Evolutionary conservation across 2,797 vertebrate species (phyloP).

Genomic region (Lycodopsis pacificus): DNA sequence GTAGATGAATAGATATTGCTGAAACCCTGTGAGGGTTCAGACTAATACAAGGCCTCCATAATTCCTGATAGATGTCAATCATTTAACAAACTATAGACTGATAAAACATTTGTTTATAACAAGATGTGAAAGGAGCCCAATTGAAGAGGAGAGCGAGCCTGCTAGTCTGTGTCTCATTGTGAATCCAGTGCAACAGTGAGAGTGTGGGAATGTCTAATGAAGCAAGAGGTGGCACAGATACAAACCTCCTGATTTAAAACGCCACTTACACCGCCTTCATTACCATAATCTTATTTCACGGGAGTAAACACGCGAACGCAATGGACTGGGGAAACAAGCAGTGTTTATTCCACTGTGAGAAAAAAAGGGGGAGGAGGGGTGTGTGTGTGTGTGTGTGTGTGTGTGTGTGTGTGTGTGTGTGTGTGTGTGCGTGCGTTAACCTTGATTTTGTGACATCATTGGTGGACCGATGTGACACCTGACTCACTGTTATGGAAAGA

Average conservation of each 20-base stretch:
- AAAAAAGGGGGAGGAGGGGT: neutral
- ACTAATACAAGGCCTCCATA: neutral
- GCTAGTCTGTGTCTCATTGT: slow-evolving; percentile 67
- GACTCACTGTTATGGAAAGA: neutral
- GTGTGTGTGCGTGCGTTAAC: neutral
- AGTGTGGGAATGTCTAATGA: slow-evolving; percentile 97
- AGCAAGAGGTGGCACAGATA: slow-evolving; percentile 82
- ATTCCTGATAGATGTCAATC: neutral
- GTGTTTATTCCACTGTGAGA: neutral
- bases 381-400: slow-evolving; percentile 8
- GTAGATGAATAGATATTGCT: neutral
- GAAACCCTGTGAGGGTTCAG: neutral
- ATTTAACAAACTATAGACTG: slow-evolving; percentile 60
- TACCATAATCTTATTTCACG: slow-evolving; percentile 95
- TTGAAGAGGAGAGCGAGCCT: slow-evolving; percentile 66
- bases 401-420: slow-evolving; percentile 5
- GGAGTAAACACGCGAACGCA: slow-evolving; percentile 90
- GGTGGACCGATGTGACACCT: neutral
- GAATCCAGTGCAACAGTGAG: slow-evolving; percentile 89
- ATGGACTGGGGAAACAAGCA: slow-evolving; percentile 65
- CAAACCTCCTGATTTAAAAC: slow-evolving; percentile 88
- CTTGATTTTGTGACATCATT: slow-evolving; percentile 10
- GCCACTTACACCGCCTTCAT: slow-evolving; percentile 90
- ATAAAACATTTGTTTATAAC: slow-evolving; percentile 79
- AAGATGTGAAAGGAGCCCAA: neutral